Evolutionary conservation across 1,140 invertebrate species (phyloP).

Genomic region (Drosophila triauraria): DNA sequence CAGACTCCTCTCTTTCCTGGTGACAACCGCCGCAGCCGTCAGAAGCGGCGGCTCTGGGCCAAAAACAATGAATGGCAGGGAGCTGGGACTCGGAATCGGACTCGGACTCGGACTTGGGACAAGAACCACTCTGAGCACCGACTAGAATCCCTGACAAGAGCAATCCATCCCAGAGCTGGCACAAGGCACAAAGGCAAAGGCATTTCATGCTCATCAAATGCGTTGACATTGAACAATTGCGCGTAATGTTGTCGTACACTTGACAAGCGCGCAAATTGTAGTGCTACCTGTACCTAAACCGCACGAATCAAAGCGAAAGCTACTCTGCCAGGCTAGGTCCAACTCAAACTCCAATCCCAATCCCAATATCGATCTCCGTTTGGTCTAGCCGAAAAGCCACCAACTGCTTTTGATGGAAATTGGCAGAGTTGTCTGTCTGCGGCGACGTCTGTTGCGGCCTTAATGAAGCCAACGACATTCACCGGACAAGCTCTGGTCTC

Average conservation of each 20-base stretch:
- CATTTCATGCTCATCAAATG: slow-evolving; percentile 83
- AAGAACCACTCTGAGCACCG: slow-evolving; percentile 13
- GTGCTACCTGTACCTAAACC: slow-evolving; percentile 67
- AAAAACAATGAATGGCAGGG: slow-evolving; percentile 70
- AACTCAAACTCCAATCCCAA: background rate
- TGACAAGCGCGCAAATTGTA: slow-evolving; percentile 84
- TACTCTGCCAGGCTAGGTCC: background rate
- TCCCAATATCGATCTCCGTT: slow-evolving; percentile 63
- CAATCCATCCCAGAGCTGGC: slow-evolving; percentile 52
- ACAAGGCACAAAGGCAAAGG: slow-evolving; percentile 42
- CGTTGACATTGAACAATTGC: slow-evolving; percentile 83
- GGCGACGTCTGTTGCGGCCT: slow-evolving; percentile 50
- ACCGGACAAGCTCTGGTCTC: slow-evolving; percentile 35
- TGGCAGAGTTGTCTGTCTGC: slow-evolving; percentile 74
- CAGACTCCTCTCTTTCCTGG: slow-evolving; percentile 31
- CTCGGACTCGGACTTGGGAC: background rate
- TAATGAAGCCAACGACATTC: slow-evolving; percentile 78
- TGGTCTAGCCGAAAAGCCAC: slow-evolving; percentile 66
- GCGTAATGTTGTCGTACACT: slow-evolving; percentile 84
- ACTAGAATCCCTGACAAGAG: slow-evolving; percentile 43
- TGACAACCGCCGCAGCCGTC: slow-evolving; percentile 34
- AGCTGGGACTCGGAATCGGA: background rate
- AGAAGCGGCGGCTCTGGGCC: slow-evolving; percentile 34
- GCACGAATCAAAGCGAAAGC: slow-evolving; percentile 65
- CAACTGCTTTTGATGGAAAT: slow-evolving; percentile 77